phyloP scores from a whole-genome alignment of 2,113 vertebrate genomes.

The Phocoena sinus region DNA sequence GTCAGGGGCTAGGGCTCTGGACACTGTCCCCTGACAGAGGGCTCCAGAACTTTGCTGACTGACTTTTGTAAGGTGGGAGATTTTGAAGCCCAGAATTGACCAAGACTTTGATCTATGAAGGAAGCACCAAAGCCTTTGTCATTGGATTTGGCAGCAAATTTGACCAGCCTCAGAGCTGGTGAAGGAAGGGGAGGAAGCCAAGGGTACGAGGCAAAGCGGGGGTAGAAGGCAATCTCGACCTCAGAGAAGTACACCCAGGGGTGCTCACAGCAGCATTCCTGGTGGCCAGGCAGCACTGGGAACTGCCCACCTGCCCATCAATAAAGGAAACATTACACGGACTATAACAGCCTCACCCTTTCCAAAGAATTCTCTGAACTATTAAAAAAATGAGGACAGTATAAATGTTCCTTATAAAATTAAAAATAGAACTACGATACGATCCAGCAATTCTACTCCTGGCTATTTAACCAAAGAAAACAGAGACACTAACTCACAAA shows the following conservation, averaged over 20 bases:
- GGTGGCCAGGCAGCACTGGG: not conserved
- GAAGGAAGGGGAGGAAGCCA: not conserved
- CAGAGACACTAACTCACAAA: not conserved
- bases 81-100: not conserved
- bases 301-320: not conserved
- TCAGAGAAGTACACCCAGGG: accelerated
- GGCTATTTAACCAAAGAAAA: not conserved
- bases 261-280: not conserved
- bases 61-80: not conserved
- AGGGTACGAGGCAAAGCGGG: not conserved
- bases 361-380: not conserved
- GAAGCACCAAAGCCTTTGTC: not conserved
- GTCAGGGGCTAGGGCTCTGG: not conserved
- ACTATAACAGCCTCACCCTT: not conserved
- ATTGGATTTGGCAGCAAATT: not conserved
- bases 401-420: not conserved
- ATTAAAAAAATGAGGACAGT: not conserved
- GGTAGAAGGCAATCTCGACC: not conserved
- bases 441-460: not conserved
- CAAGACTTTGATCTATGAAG: not conserved
- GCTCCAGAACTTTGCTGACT: not conserved
- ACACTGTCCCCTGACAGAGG: not conserved
- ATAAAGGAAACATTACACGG: not conserved
- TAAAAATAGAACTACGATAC: not conserved
- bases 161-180: not conserved